These are phyloP conservation scores for Thymelicus sylvestris DNA, from an alignment of 2,888 invertebrate genomes.

Conservation along the genomic window DNA sequence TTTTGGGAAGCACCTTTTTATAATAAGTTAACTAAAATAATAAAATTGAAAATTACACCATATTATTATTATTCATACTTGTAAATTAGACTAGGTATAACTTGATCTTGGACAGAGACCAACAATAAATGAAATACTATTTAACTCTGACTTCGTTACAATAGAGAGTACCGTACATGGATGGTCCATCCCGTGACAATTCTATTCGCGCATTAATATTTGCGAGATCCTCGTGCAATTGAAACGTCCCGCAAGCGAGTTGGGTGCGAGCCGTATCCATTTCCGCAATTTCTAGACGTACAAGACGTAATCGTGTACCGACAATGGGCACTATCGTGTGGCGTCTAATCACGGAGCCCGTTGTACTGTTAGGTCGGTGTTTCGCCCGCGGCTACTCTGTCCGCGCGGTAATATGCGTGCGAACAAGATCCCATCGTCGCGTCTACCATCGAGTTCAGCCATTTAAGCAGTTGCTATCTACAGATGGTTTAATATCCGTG, in stretches of 20 bases:
- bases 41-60: too few species aligned
- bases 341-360: conserved; percentile 80
- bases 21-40: too few species aligned
- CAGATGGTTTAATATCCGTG: conserved; percentile 42
- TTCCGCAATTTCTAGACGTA: conserved; percentile 83
- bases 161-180: too few species aligned
- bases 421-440: conserved; percentile 78
- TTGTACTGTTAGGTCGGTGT: conserved; percentile 77
- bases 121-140: background rate
- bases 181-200: conserved; percentile 36
- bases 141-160: background rate
- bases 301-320: conserved; percentile 78
- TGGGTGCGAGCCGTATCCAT: conserved; percentile 74
- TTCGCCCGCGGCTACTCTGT: conserved; percentile 63
- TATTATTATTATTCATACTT: too few species aligned
- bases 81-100: too few species aligned
- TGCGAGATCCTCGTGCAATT: conserved; percentile 71
- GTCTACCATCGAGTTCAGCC: conserved; percentile 48
- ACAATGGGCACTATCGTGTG: conserved; percentile 82
- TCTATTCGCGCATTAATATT: conserved; percentile 64
- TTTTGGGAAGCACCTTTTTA: too few species aligned
- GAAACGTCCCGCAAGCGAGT: conserved; percentile 80
- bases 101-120: background rate
- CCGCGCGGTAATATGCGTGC: conserved; percentile 79
- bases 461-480: conserved; percentile 44